Evolutionary conservation across 2,113 vertebrate species (phyloP).

Genomic region (Falcunculus frontatus): DNA sequence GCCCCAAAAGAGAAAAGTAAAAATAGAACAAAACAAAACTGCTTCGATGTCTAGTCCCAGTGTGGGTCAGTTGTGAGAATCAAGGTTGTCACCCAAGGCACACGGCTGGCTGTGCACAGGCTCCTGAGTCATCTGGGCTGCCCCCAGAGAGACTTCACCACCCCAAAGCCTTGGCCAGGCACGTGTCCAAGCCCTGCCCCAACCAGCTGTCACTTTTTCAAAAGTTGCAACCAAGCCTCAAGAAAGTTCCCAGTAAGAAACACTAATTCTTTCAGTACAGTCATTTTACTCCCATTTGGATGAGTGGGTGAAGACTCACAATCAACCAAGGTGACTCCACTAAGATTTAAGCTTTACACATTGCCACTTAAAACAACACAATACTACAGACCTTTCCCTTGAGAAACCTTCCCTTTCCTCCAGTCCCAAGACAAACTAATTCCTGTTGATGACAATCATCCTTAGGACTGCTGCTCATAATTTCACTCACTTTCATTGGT

Average conservation of each 20-base stretch:
- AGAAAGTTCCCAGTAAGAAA: not conserved
- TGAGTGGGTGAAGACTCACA: not conserved
- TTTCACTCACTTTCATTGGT: not conserved
- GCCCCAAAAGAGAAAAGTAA: not conserved
- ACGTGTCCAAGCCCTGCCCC: slow-evolving; percentile 26
- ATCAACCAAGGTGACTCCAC: not conserved
- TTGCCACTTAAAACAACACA: not conserved
- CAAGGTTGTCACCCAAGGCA: not conserved
- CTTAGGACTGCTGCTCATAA: not conserved
- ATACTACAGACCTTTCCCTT: not conserved
- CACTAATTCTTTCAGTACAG: not conserved
- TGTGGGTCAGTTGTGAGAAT: not conserved
- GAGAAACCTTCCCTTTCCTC: not conserved
- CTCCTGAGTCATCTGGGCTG: slow-evolving; percentile 25
- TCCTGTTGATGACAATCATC: not conserved
- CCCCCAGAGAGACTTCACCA: not conserved
- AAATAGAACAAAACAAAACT: not conserved
- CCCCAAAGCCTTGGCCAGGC: not conserved
- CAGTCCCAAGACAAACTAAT: not conserved
- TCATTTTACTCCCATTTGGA: not conserved
- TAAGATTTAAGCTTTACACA: not conserved
- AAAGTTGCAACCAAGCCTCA: not conserved
- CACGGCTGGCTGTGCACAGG: not conserved
- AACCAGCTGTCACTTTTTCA: not conserved
- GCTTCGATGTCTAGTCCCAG: not conserved